Conservation (phyloP, 2,797 vertebrate species). For the Chelon labrosus region DNA sequence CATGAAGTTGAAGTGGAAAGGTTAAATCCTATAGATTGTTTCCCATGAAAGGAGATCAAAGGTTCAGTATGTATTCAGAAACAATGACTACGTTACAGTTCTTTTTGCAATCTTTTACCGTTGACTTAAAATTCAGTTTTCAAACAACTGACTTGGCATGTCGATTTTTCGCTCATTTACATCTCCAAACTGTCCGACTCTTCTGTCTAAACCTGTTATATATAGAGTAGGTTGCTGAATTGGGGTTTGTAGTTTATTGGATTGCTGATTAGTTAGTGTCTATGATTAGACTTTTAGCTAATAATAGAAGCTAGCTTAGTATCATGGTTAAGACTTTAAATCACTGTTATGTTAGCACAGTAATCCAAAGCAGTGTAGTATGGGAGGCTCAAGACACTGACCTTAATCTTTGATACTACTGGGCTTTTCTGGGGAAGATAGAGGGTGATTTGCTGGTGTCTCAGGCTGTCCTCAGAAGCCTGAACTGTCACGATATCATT, state of each 20-base stretch:
- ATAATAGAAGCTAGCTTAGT: conserved; percentile 80
- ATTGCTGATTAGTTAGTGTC: conserved; percentile 68
- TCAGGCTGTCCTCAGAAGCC: conserved; percentile 44
- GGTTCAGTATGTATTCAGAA: background rate
- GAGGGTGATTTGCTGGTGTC: conserved; percentile 28
- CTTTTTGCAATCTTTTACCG: background rate
- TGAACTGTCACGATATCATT: conserved; percentile 47
- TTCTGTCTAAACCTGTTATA: conserved; percentile 18
- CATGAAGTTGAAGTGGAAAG: conserved; percentile 22
- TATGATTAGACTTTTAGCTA: conserved; percentile 82
- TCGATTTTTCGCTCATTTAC: background rate
- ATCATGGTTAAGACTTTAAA: conserved; percentile 81
- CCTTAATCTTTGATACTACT: conserved; percentile 81
- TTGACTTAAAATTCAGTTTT: background rate
- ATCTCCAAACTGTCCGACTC: background rate
- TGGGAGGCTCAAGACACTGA: conserved; percentile 76
- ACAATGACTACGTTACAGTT: background rate
- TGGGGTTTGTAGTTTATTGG: conserved; percentile 65
- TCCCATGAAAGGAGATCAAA: conserved; percentile 30
- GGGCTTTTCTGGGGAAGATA: conserved; percentile 64
- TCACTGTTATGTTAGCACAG: conserved; percentile 80
- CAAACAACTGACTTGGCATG: conserved; percentile 3
- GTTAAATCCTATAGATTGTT: conserved; percentile 20
- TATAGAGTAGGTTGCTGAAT: conserved; percentile 57
- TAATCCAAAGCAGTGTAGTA: conserved; percentile 82